phyloP scores from a whole-genome alignment of 2,888 invertebrate species.

The Drosophila peninsularis region DNA sequence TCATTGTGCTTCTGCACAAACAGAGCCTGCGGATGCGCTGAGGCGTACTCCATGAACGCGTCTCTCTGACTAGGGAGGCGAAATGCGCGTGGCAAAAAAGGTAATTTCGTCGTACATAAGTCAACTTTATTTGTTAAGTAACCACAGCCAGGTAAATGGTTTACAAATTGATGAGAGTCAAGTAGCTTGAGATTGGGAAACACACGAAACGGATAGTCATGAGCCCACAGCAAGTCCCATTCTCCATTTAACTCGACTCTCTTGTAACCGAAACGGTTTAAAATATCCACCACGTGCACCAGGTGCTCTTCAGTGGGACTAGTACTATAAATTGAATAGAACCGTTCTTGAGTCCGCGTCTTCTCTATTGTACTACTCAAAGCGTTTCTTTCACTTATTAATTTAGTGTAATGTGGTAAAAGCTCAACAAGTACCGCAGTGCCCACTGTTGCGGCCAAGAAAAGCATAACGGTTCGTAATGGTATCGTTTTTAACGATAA shows the following conservation, averaged over 20 bases:
- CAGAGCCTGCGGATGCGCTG: conserved; percentile 88
- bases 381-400: conserved; percentile 19
- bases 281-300: conserved; percentile 91
- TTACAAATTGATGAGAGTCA: conserved; percentile 91
- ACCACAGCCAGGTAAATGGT: conserved; percentile 97
- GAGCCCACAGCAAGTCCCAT: conserved; percentile 97
- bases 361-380: conserved; percentile 4
- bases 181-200: conserved; percentile 86
- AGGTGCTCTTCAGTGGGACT: conserved; percentile 86
- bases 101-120: conserved; percentile 91
- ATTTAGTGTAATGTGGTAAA: conserved; percentile 44
- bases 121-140: conserved; percentile 96
- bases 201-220: conserved; percentile 93
- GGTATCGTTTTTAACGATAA: conserved; percentile 35
- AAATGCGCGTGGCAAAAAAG: conserved; percentile 94
- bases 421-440: conserved; percentile 73
- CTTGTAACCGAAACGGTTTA: conserved; percentile 91
- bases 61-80: conserved; percentile 91
- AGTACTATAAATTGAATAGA: conserved; percentile 87
- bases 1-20: conserved; percentile 97
- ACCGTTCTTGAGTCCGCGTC: conserved; percentile 61
- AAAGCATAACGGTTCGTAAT: conserved; percentile 64
- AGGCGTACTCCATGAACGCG: conserved; percentile 89
- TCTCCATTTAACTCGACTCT: conserved; percentile 86
- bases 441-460: conserved; percentile 63